Percentiles rank a stretch among this genome's conserved stretches.
phyloP scores from a whole-genome alignment of 2,888 invertebrate genomes.

The Tryphoninae sp. region DNA sequence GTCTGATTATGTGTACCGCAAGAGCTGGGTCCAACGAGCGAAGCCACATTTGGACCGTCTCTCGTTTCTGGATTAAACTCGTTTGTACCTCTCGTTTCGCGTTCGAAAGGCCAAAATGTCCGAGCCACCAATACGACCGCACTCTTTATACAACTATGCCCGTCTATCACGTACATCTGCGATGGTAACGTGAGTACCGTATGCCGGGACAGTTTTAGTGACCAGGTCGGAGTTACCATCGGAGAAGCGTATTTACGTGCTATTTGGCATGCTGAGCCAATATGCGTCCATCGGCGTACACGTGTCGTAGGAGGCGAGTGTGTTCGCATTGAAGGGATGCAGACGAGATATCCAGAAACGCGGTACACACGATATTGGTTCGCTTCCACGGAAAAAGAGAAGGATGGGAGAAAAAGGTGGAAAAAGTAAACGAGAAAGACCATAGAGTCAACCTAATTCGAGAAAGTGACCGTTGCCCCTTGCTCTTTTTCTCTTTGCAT shows the following conservation, averaged over 20 bases:
- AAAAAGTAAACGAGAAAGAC: constrained; percentile 50
- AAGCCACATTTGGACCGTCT: constrained; percentile 47
- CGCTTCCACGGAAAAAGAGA: constrained; percentile 11
- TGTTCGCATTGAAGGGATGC: constrained; percentile 41
- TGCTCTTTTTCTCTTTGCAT: constrained; percentile 28
- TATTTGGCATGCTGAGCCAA: neutral
- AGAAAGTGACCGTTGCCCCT: constrained; percentile 52
- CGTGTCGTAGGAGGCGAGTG: constrained; percentile 26
- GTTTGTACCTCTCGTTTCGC: constrained; percentile 58
- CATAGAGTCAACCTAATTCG: constrained; percentile 67
- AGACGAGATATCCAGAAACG: constrained; percentile 34
- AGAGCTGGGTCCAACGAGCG: constrained; percentile 24
- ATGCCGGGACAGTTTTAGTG: neutral
- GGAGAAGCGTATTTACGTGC: constrained; percentile 43
- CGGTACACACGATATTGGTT: constrained; percentile 5
- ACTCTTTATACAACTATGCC: constrained; percentile 7
- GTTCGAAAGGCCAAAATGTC: constrained; percentile 49
- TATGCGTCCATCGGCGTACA: constrained; percentile 7
- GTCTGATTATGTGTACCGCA: neutral
- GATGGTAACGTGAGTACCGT: constrained; percentile 34
- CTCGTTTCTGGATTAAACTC: constrained; percentile 62
- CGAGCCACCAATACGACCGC: constrained; percentile 3
- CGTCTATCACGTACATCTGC: neutral
- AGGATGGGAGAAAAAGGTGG: constrained; percentile 33
- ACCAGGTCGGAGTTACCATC: constrained; percentile 17